Percentiles rank a stretch among this genome's conserved stretches.
Conservation (phyloP, 2,113 vertebrate genomes). For the Aplodontia rufa region DNA sequence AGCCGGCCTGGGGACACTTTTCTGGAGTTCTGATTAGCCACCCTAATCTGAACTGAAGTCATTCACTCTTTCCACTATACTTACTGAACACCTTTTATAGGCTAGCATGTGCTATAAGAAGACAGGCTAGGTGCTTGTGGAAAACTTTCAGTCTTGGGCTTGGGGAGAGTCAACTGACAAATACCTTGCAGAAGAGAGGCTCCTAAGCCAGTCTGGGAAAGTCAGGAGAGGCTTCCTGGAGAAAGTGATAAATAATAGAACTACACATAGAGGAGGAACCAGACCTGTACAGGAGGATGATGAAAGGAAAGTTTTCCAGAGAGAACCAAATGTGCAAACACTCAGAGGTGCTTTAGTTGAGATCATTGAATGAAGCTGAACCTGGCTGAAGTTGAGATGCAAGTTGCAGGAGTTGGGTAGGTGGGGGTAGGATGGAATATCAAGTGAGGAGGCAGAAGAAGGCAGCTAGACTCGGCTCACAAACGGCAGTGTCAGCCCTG, state of each 20-base stretch:
- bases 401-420: not conserved
- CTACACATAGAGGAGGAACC: not conserved
- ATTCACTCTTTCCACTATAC: not conserved
- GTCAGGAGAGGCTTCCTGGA: constrained; percentile 8
- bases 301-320: not conserved
- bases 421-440: not conserved
- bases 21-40: not conserved
- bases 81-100: not conserved
- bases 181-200: not conserved
- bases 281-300: not conserved
- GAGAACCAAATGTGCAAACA: not conserved
- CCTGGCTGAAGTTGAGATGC: not conserved
- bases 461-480: not conserved
- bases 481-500: not conserved
- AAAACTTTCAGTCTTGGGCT: not conserved
- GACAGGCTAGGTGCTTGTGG: not conserved
- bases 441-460: not conserved
- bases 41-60: not conserved
- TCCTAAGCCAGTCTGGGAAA: not conserved
- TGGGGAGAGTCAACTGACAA: not conserved
- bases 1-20: not conserved
- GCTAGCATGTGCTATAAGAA: not conserved
- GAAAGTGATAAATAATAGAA: not conserved
- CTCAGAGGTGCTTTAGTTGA: not conserved
- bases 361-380: not conserved